Evolutionary conservation across 2,888 invertebrate genomes (phyloP).

Genomic region (Druceiella hillmani): DNA sequence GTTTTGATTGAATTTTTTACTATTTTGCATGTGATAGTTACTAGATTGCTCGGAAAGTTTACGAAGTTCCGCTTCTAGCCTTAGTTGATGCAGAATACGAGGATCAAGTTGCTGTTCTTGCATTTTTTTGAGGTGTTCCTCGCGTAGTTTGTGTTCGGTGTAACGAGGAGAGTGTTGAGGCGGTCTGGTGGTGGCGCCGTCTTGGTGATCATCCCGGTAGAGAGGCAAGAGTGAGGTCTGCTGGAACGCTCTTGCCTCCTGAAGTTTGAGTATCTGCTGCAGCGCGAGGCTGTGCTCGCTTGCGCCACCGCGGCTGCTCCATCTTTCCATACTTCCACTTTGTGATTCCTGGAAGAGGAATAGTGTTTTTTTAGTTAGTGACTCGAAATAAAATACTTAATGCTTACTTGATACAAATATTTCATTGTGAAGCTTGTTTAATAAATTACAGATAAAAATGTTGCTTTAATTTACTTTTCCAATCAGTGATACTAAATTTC

Average conservation of each 20-base stretch:
- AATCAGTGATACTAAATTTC: no score
- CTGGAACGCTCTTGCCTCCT: conserved; percentile 73
- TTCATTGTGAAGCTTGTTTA: no score
- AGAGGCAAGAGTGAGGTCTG: conserved; percentile 51
- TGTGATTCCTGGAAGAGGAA: conserved; percentile 78
- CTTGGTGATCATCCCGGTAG: conserved; percentile 40
- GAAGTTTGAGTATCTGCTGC: conserved; percentile 86
- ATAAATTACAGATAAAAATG: no score
- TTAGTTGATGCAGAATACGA: conserved; percentile 41
- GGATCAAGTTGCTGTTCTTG: conserved; percentile 38
- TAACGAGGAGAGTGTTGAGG: conserved; percentile 49
- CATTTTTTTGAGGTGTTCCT: conserved; percentile 28
- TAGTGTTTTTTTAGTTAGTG: no score
- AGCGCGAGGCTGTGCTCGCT: conserved; percentile 89
- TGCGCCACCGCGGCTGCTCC: conserved; percentile 78
- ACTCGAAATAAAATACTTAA: no score
- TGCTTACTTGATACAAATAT: no score
- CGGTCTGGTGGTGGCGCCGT: no score
- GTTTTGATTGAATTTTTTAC: no score
- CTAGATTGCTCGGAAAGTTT: conserved; percentile 53
- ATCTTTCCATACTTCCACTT: conserved; percentile 79
- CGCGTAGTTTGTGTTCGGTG: conserved; percentile 28
- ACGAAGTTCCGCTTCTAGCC: conserved; percentile 53
- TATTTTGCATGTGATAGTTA: conserved; percentile 28
- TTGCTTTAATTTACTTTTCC: no score